phyloP scores from a whole-genome alignment of 2,888 invertebrate genomes.

The Phymatocera aterrima region DNA sequence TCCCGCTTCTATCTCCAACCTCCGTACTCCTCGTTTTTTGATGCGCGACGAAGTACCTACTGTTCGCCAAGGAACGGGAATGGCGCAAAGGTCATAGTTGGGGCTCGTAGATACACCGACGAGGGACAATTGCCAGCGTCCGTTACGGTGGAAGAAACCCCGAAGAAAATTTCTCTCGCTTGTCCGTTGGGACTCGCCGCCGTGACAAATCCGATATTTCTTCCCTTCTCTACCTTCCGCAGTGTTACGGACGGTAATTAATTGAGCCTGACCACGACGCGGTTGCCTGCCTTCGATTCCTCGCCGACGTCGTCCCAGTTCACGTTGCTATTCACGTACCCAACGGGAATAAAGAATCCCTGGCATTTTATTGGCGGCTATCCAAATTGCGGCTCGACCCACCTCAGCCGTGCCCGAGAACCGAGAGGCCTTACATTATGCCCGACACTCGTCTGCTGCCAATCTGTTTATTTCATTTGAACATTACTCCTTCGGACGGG shows the following conservation, averaged over 20 bases:
- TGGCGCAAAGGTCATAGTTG: not conserved
- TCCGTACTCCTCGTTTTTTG: constrained; percentile 40
- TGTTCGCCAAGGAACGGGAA: constrained; percentile 8
- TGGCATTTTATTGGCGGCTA: constrained; percentile 18
- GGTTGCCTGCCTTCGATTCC: constrained; percentile 10
- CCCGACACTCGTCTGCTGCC: not conserved
- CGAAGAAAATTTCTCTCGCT: constrained; percentile 33
- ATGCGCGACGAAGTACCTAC: not conserved
- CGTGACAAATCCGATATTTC: constrained; percentile 41
- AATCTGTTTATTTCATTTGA: not conserved
- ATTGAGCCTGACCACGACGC: constrained; percentile 28
- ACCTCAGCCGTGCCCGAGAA: not conserved
- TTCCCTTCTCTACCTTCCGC: not conserved
- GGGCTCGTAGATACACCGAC: not conserved
- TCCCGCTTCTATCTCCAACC: constrained; percentile 53
- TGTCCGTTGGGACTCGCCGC: not conserved
- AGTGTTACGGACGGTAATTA: constrained; percentile 7
- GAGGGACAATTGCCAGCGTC: constrained; percentile 22
- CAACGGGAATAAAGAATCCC: constrained; percentile 5
- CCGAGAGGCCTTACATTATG: not conserved
- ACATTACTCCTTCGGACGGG: not conserved
- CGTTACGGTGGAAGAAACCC: constrained; percentile 12
- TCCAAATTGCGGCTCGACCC: constrained; percentile 5
- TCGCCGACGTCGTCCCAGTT: not conserved
- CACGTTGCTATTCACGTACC: constrained; percentile 7